Evolutionary conservation across 2,113 vertebrate genomes (phyloP).

Genomic region (Rhabdornis inornatus): DNA sequence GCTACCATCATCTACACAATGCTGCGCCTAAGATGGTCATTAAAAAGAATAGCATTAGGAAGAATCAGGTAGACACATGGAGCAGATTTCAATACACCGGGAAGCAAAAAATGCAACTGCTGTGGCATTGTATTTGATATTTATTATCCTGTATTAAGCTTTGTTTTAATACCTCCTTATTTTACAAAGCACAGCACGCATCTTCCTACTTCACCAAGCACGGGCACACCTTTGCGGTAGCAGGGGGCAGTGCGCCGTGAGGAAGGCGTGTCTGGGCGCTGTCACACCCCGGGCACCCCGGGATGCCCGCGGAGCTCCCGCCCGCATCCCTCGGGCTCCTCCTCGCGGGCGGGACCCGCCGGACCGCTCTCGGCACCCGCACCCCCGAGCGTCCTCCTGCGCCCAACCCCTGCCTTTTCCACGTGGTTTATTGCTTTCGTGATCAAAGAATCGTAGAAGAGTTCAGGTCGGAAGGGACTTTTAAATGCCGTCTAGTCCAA

Average conservation of each 20-base stretch:
- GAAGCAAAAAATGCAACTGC: not conserved
- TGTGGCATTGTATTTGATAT: not conserved
- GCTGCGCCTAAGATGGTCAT: not conserved
- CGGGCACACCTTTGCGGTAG: fast-evolving
- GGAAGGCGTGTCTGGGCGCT: fast-evolving
- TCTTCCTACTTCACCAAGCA: not conserved
- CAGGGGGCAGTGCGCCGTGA: fast-evolving
- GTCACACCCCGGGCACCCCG: no score
- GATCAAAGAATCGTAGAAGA: not conserved
- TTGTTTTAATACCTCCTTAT: not conserved
- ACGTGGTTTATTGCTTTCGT: fast-evolving
- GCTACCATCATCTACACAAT: not conserved
- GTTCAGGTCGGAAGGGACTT: not conserved
- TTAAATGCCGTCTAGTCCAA: fast-evolving
- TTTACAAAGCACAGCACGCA: not conserved
- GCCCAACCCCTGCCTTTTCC: no score
- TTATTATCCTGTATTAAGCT: not conserved
- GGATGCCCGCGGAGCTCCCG: no score
- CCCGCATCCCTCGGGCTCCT: not conserved
- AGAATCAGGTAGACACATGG: not conserved
- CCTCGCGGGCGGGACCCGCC: not conserved
- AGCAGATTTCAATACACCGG: not conserved
- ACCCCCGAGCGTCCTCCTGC: fast-evolving
- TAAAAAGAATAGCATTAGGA: not conserved
- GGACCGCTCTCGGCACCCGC: fast-evolving